Conservation (phyloP, 2,888 invertebrate species). For the Nezara viridula region DNA sequence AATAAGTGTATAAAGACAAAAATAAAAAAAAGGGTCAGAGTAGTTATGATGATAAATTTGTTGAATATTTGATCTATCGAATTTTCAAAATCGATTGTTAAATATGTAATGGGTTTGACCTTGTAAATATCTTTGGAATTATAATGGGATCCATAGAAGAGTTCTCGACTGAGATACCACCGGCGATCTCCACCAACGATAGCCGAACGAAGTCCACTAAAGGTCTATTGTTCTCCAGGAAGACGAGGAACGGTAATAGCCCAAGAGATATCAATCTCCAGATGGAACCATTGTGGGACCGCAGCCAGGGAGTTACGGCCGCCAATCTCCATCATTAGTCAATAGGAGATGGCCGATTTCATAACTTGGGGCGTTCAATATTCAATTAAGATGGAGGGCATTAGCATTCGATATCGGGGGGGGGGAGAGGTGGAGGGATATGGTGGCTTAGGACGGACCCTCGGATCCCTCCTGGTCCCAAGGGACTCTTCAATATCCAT, state of each 20-base stretch:
- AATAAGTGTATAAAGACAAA: too few species aligned
- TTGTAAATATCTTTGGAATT: background rate
- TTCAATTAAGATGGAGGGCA: conserved; percentile 6
- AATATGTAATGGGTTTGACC: too few species aligned
- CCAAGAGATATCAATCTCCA: background rate
- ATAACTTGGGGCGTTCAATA: background rate
- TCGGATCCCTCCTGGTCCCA: background rate
- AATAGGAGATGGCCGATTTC: conserved; percentile 11
- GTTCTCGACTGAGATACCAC: background rate
- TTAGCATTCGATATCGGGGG: background rate
- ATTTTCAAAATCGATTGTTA: too few species aligned
- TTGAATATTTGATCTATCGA: too few species aligned
- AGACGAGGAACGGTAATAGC: background rate
- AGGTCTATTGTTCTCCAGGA: background rate
- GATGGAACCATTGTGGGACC: background rate
- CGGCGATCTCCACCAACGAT: background rate
- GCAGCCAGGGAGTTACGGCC: background rate
- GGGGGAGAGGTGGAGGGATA: too few species aligned
- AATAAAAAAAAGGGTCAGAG: too few species aligned
- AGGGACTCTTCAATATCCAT: background rate
- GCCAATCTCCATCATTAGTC: conserved; percentile 33
- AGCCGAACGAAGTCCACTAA: background rate
- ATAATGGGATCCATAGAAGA: background rate
- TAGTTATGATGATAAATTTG: too few species aligned
- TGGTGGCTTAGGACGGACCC: background rate